Base-by-base conservation (phyloP, 2,888 invertebrate species). In the Mythimna ferrago region DNA sequence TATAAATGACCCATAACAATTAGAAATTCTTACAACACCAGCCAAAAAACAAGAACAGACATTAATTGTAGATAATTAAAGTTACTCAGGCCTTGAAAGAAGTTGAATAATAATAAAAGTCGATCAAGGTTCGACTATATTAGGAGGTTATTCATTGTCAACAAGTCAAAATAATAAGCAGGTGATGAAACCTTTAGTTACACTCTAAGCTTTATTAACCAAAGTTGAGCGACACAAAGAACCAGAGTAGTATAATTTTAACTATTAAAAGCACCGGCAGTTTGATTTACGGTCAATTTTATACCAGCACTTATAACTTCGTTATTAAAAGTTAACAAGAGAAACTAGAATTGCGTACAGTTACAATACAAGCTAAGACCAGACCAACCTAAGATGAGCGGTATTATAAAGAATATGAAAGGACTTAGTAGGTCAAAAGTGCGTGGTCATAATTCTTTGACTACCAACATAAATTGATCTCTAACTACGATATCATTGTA, bases 261-360 rank as follows among this genome's bases (percentile, higher is more conserved):
- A 72, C 66, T 64, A 68, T 60, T 73, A 51, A 69, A 73, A 63
- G 76, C 73, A 71, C 64, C 63, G 62, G 54, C 35, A 38, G 32
- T 48, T 66, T 78, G 69, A 85, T 84, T 80, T 74, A 83, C 68
- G 64, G 53, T 61, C 72, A 71, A 76, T 67, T 73, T 75, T 75
- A 71, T 44, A 68, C 71, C 56, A 51, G 54, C 54, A 66, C 69
- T 71, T 76, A 71, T 60, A 71, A 62, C 62, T 71, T 70, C 71
- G 89, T 91, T 91, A 92, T 92, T 92, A 92, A 90, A 91, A 90
- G 77, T 75, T 88, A 90, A 90, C 91, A 89, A 92, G 92, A 88
- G 89, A 89, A 90, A 89, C 86, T 88, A 73, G 83, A 86, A 89
- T 91, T 82, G 67, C 83, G 80, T 87, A 89, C 89, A 89, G 89